Evolutionary conservation across 2,888 invertebrate genomes (phyloP), one percentile per base, ranked within the genome.

Genomic region (Mesopsocus fuscifrons): DNA sequence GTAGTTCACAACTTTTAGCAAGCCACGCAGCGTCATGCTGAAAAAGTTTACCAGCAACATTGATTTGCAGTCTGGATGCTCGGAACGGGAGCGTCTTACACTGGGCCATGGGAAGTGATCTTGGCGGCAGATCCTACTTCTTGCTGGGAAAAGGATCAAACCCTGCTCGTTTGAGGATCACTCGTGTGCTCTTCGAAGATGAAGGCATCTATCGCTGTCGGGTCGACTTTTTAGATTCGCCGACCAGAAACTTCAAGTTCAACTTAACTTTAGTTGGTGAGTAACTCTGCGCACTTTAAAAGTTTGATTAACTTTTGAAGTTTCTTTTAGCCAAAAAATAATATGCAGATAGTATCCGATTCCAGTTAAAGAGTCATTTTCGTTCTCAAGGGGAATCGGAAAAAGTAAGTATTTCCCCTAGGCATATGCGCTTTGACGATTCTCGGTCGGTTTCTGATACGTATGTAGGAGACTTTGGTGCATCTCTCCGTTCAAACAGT

Each of bases 221-320:
- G 51, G 80, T 89, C 50, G 89, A 91, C 65, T 91, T 87, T 57
- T 72, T 79, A 47, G 79, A 87, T 60, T 82, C 85, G 1, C 88
- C 88, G 1, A 89, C 89, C 1, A 72, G 80, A 54, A 89, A 89
- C 61, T 84, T 79, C 55, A 71, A 75, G 55, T 77, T 87, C 55
- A 87, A 85, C 58, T 69, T 89, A 52, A 85, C 83, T 52, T 74
- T 91, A 57, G 77, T 89, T 56, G 85, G 89, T 89, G 63, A 72
- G 80, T 8, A 34, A 9, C n/a, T n/a, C n/a, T n/a, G n/a, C n/a
- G n/a, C n/a, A n/a, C n/a, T 44, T 43, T 13, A 41, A 15, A 42
- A 40, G 8, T 22, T 42, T 13, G 30, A 18, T 30, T 32, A 5
- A 32, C 15, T 8, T 9, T 34, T n/a, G n/a, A n/a, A n/a, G n/a